Percentiles rank a stretch among this genome's conserved stretches.
phyloP scores from a whole-genome alignment of 2,888 invertebrate genomes.

The Lycophotia porphyrea region DNA sequence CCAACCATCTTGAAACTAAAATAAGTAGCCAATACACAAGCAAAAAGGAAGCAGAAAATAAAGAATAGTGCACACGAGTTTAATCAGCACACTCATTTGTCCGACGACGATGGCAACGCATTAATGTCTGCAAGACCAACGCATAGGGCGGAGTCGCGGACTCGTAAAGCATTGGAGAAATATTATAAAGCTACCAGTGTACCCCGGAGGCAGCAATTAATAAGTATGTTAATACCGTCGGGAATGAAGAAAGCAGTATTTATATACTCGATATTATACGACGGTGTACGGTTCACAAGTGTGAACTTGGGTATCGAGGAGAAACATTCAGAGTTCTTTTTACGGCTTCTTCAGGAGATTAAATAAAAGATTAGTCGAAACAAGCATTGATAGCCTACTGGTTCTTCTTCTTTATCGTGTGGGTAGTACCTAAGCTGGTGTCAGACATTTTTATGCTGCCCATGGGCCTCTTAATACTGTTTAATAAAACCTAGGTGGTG shows the following conservation, averaged over 20 bases:
- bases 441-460: too few species aligned
- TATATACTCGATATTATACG: constrained; percentile 70
- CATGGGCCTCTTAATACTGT: too few species aligned
- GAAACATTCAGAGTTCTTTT: constrained; percentile 41
- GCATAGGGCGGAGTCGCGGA: constrained; percentile 80
- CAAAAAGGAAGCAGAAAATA: constrained; percentile 70
- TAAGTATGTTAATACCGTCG: constrained; percentile 85
- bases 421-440: too few species aligned
- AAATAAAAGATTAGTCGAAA: constrained; percentile 7
- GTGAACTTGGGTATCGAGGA: constrained; percentile 70
- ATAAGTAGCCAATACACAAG: constrained; percentile 57
- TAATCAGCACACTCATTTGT: constrained; percentile 87
- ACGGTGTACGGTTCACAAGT: constrained; percentile 69
- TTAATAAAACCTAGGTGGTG: too few species aligned
- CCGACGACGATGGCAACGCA: constrained; percentile 75
- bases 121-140: constrained; percentile 74
- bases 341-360: constrained; percentile 27
- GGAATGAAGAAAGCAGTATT: constrained; percentile 71
- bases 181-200: constrained; percentile 86
- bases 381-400: too few species aligned
- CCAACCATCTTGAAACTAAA: constrained; percentile 55
- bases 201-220: constrained; percentile 87
- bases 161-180: constrained; percentile 86
- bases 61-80: constrained; percentile 78
- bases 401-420: too few species aligned